These are phyloP conservation scores for Pollenia griseotomentosa DNA, from an alignment of 2,888 invertebrate species.

Conservation along the genomic window DNA sequence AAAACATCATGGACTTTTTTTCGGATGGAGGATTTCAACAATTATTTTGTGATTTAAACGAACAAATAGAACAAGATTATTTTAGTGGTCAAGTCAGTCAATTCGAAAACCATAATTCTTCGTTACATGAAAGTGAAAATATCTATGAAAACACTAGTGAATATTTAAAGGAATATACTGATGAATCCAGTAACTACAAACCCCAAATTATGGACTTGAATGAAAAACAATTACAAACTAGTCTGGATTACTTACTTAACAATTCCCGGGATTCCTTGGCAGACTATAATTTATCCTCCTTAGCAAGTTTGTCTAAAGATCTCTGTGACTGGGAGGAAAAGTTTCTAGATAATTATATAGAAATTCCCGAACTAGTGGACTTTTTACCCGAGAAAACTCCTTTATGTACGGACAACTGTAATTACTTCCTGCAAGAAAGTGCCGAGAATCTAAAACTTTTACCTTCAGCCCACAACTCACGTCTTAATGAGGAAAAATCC, in stretches of 20 bases:
- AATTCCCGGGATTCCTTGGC: slow-evolving; percentile 47
- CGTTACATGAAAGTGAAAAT: slow-evolving; percentile 42
- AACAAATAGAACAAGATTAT: slow-evolving; percentile 69
- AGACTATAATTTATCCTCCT: neutral
- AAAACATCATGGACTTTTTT: slow-evolving; percentile 82
- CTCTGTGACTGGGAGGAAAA: slow-evolving; percentile 82
- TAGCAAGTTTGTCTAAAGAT: slow-evolving; percentile 71
- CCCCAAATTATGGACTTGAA: slow-evolving; percentile 65
- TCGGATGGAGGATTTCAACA: slow-evolving; percentile 84
- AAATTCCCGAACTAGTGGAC: slow-evolving; percentile 82
- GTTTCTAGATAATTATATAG: slow-evolving; percentile 82
- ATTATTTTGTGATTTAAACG: slow-evolving; percentile 82
- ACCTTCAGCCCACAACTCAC: slow-evolving; percentile 34
- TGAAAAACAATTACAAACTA: slow-evolving; percentile 74
- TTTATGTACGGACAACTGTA: slow-evolving; percentile 86
- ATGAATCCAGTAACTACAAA: slow-evolving; percentile 54
- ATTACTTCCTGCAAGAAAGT: slow-evolving; percentile 85
- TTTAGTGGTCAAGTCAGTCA: neutral
- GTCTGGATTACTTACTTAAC: slow-evolving; percentile 73
- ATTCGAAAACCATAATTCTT: neutral
- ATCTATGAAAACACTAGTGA: too few relatives aligned
- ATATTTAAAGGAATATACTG: neutral
- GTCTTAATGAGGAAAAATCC: slow-evolving; percentile 80
- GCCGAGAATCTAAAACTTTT: slow-evolving; percentile 81
- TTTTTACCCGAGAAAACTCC: slow-evolving; percentile 85